Conservation (phyloP, 2,113 vertebrate genomes). For the Malurus alboscapulatus region DNA sequence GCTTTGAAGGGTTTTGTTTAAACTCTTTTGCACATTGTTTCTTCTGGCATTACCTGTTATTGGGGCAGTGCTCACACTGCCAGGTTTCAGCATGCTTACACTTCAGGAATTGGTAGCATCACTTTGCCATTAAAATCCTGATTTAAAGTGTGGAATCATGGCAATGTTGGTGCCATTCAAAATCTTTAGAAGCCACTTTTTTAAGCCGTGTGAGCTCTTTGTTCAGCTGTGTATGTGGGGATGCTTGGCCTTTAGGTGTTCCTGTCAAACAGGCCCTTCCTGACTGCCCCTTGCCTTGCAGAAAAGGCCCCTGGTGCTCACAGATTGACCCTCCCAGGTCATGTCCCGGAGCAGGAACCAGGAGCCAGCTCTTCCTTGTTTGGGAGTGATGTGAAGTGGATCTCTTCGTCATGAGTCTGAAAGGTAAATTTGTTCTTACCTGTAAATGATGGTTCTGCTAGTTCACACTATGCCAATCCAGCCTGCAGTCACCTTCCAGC, state of each 20-base stretch:
- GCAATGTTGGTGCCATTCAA: background rate
- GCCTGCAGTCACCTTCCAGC: conserved; percentile 66
- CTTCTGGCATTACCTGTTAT: background rate
- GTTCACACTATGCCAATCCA: conserved; percentile 80
- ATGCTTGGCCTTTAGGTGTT: conserved; percentile 26
- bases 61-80: background rate
- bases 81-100: background rate
- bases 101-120: background rate
- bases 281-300: conserved; percentile 82
- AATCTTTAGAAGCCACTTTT: background rate
- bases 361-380: conserved; percentile 73
- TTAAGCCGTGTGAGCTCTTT: background rate
- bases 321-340: conserved; percentile 72
- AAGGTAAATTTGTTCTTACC: conserved; percentile 87
- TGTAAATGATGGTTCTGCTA: conserved; percentile 84
- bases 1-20: background rate
- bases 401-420: conserved; percentile 75
- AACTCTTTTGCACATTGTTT: background rate
- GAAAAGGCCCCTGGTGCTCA: conserved; percentile 74
- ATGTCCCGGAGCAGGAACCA: conserved; percentile 70
- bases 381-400: conserved; percentile 73
- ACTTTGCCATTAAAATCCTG: background rate
- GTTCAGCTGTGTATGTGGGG: background rate
- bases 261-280: conserved; percentile 69
- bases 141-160: background rate